A percentile compares a stretch with the other conserved stretches of the same genome.
Conservation (phyloP, 2,888 invertebrate genomes). For the Liodrosophila aerea region DNA sequence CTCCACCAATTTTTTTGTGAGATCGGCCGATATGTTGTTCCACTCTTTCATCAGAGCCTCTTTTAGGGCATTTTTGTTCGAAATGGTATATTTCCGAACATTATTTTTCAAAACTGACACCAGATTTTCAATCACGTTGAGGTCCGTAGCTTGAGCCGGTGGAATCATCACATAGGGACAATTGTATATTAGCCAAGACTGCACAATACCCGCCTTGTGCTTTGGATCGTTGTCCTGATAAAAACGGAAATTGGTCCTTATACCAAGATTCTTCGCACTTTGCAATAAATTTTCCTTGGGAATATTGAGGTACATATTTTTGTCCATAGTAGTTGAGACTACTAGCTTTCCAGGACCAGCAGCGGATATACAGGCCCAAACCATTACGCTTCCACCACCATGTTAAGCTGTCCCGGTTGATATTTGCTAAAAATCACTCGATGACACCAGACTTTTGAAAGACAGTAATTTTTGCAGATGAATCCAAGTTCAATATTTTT, state of each 20-base stretch:
- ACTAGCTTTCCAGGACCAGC: neutral
- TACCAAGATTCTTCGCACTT: neutral
- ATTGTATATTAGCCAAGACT: neutral
- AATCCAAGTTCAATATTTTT: too few relatives aligned
- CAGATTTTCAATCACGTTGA: neutral
- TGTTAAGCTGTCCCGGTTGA: conserved; percentile 21
- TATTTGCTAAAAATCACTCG: too few relatives aligned
- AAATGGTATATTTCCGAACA: neutral
- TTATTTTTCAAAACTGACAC: neutral
- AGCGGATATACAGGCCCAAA: conserved; percentile 29
- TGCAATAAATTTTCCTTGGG: neutral
- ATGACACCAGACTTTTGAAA: too few relatives aligned
- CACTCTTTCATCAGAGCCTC: neutral
- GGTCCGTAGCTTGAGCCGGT: conserved; percentile 1
- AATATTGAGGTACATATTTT: neutral
- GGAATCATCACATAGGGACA: conserved; percentile 1
- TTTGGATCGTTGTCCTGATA: conserved; percentile 1
- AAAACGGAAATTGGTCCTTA: neutral
- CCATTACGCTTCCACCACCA: conserved; percentile 24
- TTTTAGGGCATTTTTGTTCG: neutral
- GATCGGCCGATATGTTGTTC: neutral
- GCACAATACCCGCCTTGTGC: conserved; percentile 2
- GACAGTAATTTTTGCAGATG: too few relatives aligned
- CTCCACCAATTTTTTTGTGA: neutral
- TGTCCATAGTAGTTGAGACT: too few relatives aligned